A percentile compares a stretch with the other conserved stretches of the same genome.
These are phyloP conservation scores for Andrena hattorfiana DNA, from an alignment of 2,888 invertebrate genomes.

Conservation along the genomic window DNA sequence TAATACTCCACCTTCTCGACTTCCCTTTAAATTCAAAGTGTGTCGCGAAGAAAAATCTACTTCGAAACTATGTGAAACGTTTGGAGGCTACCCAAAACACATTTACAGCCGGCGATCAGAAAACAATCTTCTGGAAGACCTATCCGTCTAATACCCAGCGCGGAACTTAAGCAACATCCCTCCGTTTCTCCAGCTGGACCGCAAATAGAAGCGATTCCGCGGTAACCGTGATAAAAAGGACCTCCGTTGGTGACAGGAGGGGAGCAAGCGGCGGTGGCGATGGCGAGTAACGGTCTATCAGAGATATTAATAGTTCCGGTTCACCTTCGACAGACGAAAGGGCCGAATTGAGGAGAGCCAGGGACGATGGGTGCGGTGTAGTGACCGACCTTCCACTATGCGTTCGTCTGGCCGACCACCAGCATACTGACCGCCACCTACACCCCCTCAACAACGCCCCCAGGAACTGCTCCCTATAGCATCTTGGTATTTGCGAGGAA, in stretches of 20 bases:
- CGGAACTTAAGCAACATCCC: neutral
- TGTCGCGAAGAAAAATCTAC: too few relatives aligned
- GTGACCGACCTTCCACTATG: slow-evolving; percentile 22
- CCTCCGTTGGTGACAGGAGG: neutral
- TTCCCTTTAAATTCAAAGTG: too few relatives aligned
- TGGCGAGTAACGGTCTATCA: slow-evolving; percentile 56
- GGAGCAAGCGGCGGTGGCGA: neutral
- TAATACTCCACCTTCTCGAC: too few relatives aligned
- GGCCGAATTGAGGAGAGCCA: slow-evolving; percentile 49
- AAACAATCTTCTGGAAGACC: too few relatives aligned
- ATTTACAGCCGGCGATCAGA: too few relatives aligned
- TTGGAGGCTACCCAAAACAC: too few relatives aligned
- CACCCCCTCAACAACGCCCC: slow-evolving; percentile 18
- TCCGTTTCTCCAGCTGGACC: neutral
- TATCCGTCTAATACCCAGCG: too few relatives aligned
- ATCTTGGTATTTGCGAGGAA: slow-evolving; percentile 49
- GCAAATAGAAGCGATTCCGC: neutral
- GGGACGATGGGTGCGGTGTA: slow-evolving; percentile 34
- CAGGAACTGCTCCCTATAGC: slow-evolving; percentile 17
- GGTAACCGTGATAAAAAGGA: slow-evolving; percentile 4
- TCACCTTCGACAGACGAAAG: slow-evolving; percentile 9
- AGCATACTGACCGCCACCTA: slow-evolving; percentile 12
- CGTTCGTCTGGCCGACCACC: slow-evolving; percentile 9
- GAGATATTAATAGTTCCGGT: slow-evolving; percentile 60
- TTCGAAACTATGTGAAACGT: too few relatives aligned